Base-by-base conservation (phyloP, 2,888 invertebrate species). In the Cheilosia urbana region DNA sequence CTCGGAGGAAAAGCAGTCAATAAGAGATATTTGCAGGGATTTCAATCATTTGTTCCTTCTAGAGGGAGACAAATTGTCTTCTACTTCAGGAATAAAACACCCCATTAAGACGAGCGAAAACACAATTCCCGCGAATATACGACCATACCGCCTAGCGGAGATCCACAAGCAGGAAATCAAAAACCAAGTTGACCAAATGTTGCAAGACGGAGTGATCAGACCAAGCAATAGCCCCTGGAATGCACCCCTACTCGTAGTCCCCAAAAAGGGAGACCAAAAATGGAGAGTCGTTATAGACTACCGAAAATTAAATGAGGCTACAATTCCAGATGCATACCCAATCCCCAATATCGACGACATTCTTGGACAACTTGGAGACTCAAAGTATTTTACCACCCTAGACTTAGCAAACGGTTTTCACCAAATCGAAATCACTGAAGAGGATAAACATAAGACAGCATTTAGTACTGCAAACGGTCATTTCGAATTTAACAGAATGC, bases 371-470 rank as follows among this genome's bases (percentile, higher is more conserved):
- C 55, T 55, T 9, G 40, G 68, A 21, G 24, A 24, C n/a, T 53
- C 71, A 17, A 45, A 45, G n/a, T 62, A 72, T 37, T 62, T 60
- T 21, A 62, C 17, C 21, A 51, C 37, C 1, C 6, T 62, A 24
- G 51, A 72, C 37, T 9, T 62, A 37, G 40, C 62, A 7, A 62
- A 37, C 5, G 55, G 55, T 40, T 53, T 42, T 19, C 55, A 68
- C 42, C 68, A 68, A 17, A 68, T 66, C 21, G 55, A 40, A 45
- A n/a, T 57, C 19, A n/a, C n/a, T 21, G 34, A 42, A 47, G 30
- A 45, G 6, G 37, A 72, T 42, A 60, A 62, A 53, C 11, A 17
- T 13, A 72, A 72, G 53, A 72, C 72, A 13, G 72, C 62, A 45
- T 72, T 62, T 13, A 51, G 40, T 15, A 72, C 51, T 11, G 15